Base-by-base conservation (phyloP, 2,113 vertebrate species). In the Eidolon helvum region DNA sequence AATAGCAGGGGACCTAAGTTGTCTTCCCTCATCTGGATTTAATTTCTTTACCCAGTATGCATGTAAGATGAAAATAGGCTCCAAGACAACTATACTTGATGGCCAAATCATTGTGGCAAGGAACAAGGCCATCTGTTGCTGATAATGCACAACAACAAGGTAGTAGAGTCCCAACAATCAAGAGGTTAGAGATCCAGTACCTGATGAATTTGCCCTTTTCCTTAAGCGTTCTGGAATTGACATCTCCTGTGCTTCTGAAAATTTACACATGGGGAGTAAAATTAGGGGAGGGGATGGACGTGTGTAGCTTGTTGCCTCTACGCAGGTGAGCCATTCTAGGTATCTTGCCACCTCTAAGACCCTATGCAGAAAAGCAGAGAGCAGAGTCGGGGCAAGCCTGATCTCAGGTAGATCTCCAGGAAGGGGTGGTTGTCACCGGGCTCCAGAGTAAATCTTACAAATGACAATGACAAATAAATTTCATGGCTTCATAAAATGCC, bases 1-100 rank as follows among this genome's bases (percentile, higher is more conserved):
- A 97, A 96, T 40, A 89, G 78, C 7, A 55, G 61, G 83, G 93
- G 79, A 79, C 22, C 33, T 35, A 43, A 45, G 24, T 48, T 94
- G 30, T 94, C 86, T 88, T 71, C 48, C 50, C 61, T 53, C 12
- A 0, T 48, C 74, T 91, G n/a, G 66, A n/a, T 88, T 96, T 90
- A 80, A 97, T 61, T 85, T 91, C 43, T 33, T 65, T 75, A 75
- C 55, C 66, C 66, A 80, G 68, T n/a, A 30, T 50, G 40, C 35
- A 35, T 33, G 22, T 45, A 33, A 45, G 71, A 69, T 45, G 89
- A 94, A 45, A 59, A 10, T 9, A 26, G 55, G 74, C 21, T 61
- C 82, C 14, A 40, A 66, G 91, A 74, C 28, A 79, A 43, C 33
- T 24, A 7, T 33, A 11, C 43, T 19, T 65, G 40, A 48, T n/a